Conservation (phyloP, 1,140 invertebrate genomes). For the Triops longicaudatus region DNA sequence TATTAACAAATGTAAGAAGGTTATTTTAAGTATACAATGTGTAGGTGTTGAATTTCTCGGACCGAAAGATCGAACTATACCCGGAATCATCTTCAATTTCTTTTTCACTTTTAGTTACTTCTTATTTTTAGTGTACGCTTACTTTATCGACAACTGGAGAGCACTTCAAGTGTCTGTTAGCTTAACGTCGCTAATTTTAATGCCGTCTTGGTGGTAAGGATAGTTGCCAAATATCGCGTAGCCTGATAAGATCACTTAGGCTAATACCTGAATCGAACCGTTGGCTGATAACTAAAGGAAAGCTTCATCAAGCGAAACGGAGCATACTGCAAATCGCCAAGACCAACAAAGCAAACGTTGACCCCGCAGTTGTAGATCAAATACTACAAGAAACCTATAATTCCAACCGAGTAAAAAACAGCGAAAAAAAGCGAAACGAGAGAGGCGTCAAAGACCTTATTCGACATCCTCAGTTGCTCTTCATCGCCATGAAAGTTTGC, state of each 20-base stretch:
- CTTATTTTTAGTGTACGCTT: constrained; percentile 36
- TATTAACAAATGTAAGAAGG: constrained; percentile 28
- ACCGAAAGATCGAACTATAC: constrained; percentile 33
- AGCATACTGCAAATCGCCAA: constrained; percentile 34
- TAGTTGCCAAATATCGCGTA: background rate
- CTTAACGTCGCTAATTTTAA: constrained; percentile 30
- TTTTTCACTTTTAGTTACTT: constrained; percentile 38
- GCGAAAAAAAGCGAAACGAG: background rate
- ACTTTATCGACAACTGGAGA: constrained; percentile 35
- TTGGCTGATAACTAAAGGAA: constrained; percentile 40
- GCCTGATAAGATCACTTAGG: background rate
- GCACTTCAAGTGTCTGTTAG: constrained; percentile 33
- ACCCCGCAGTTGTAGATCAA: background rate
- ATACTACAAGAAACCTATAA: background rate
- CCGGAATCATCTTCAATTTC: constrained; percentile 37
- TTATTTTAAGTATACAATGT: background rate
- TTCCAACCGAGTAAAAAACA: background rate
- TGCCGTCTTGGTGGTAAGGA: constrained; percentile 36
- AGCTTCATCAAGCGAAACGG: constrained; percentile 36
- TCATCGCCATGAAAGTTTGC: background rate
- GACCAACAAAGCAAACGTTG: constrained; percentile 30
- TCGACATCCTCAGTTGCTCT: background rate
- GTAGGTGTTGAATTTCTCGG: constrained; percentile 38
- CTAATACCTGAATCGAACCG: constrained; percentile 41
- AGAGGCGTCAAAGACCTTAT: background rate